A percentile compares a stretch with the other conserved stretches of the same genome.
Evolutionary conservation across 2,888 invertebrate species (phyloP).

Genomic region (Drosophila cognata): DNA sequence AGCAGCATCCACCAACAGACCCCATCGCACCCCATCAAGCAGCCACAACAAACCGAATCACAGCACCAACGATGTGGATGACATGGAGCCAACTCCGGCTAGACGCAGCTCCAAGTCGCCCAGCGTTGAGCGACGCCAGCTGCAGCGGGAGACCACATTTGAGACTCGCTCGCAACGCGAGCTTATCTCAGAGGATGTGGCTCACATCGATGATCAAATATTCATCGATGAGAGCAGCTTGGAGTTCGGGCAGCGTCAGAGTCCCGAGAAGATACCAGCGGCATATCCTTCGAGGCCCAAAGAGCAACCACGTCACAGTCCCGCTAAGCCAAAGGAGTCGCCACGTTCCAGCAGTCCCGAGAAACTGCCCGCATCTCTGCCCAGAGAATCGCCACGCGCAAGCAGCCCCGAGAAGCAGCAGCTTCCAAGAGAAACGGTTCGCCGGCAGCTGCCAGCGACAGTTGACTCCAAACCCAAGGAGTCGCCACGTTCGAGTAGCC

Average conservation of each 20-base stretch:
- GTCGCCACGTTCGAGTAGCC: conserved; percentile 1
- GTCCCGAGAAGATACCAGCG: conserved; percentile 32
- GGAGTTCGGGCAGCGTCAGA: conserved; percentile 17
- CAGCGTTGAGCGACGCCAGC: conserved; percentile 67
- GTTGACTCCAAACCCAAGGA: conserved; percentile 15
- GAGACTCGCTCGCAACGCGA: conserved; percentile 57
- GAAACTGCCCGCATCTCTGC: conserved; percentile 6
- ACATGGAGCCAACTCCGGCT: conserved; percentile 29
- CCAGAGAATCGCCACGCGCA: conserved; percentile 36
- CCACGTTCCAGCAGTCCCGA: conserved; percentile 26
- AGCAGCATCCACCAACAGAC: conserved; percentile 50
- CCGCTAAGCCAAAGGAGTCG: conserved; percentile 21
- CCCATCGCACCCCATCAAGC: conserved; percentile 63
- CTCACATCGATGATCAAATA: conserved; percentile 58
- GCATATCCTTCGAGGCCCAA: conserved; percentile 14
- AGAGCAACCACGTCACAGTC: conserved; percentile 34
- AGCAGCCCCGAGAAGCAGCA: conserved; percentile 32
- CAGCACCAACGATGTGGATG: conserved; percentile 33
- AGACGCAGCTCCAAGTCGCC: conserved; percentile 66
- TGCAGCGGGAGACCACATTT: conserved; percentile 72
- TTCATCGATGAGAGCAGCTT: conserved; percentile 50
- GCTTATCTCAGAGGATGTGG: conserved; percentile 39
- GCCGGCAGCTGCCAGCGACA: conserved; percentile 1
- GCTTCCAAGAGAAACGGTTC: conserved; percentile 7
- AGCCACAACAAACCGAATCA: conserved; percentile 48